phyloP scores from a whole-genome alignment of 2,888 invertebrate genomes.

The Cylindroiulus punctatus region DNA sequence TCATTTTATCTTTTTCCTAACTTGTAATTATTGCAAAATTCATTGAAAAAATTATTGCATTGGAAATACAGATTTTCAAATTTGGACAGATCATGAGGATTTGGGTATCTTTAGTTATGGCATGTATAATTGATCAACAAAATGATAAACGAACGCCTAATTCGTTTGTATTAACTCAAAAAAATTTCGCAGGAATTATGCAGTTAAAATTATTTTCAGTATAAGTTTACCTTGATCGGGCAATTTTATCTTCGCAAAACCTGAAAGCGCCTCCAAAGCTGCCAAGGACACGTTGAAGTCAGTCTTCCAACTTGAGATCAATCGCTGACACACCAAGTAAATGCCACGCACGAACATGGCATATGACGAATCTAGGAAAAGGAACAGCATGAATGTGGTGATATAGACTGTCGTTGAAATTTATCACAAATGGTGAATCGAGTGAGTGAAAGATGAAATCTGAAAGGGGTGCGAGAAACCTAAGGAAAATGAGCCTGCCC shows the following conservation, averaged over 20 bases:
- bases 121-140: too few species aligned
- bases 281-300: constrained; percentile 94
- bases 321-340: constrained; percentile 91
- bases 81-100: too few species aligned
- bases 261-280: constrained; percentile 89
- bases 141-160: too few species aligned
- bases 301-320: constrained; percentile 96
- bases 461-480: neutral
- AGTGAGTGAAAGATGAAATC: neutral
- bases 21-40: too few species aligned
- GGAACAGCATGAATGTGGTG: neutral
- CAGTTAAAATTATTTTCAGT: too few species aligned
- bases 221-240: constrained; percentile 81
- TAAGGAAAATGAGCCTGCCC: neutral
- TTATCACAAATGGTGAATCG: neutral
- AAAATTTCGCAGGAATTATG: too few species aligned
- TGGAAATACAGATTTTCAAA: too few species aligned
- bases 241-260: constrained; percentile 88
- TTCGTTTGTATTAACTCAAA: too few species aligned
- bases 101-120: too few species aligned
- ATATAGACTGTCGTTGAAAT: neutral
- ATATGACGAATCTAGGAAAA: constrained; percentile 79
- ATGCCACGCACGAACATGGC: constrained; percentile 92
- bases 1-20: too few species aligned
- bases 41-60: too few species aligned